These are phyloP conservation scores for Cylindroiulus punctatus DNA, from an alignment of 2,888 invertebrate genomes.

Conservation along the genomic window DNA sequence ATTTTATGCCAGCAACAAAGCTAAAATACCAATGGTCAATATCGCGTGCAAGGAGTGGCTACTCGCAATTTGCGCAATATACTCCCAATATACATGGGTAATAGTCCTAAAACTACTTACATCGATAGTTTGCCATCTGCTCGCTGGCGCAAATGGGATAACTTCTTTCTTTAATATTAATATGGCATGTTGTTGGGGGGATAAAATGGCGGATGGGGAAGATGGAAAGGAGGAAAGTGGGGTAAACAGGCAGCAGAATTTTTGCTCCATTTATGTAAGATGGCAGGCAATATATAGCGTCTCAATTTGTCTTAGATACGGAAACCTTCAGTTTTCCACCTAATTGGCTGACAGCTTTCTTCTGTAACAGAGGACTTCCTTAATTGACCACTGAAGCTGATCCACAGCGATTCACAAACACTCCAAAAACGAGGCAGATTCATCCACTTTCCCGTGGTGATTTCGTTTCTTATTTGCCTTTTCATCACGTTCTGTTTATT, in stretches of 20 bases:
- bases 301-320: constrained; percentile 33
- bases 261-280: constrained; percentile 33
- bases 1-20: not conserved
- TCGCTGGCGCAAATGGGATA: not conserved
- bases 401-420: constrained; percentile 34
- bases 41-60: constrained; percentile 7
- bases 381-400: constrained; percentile 42
- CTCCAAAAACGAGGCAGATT: not conserved
- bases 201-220: not conserved
- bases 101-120: constrained; percentile 37
- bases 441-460: not conserved
- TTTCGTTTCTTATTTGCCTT: not conserved
- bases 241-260: not conserved
- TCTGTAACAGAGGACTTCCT: constrained; percentile 34
- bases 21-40: constrained; percentile 37
- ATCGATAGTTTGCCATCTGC: constrained; percentile 28
- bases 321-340: constrained; percentile 38
- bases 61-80: constrained; percentile 8
- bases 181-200: not conserved
- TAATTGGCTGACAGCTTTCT: constrained; percentile 42
- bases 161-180: constrained; percentile 42
- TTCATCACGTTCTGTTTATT: constrained; percentile 2
- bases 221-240: not conserved
- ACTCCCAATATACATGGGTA: constrained; percentile 14
- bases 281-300: constrained; percentile 37